Evolutionary conservation across 2,797 vertebrate genomes (phyloP), one percentile per base, ranked within the genome.

Genomic region (Sparidentex hasta): DNA sequence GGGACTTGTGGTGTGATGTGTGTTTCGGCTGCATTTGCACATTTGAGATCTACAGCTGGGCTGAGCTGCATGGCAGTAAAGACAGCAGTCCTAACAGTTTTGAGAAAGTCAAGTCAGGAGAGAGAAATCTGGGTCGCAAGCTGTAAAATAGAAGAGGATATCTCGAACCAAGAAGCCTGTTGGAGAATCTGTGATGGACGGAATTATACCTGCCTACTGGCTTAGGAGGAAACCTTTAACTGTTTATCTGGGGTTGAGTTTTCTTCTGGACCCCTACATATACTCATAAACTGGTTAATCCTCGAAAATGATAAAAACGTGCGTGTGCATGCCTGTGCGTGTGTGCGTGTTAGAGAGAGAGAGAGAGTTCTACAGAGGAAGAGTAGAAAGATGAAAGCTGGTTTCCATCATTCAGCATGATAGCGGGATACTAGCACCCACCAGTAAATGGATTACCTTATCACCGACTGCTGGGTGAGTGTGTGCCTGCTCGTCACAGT

Each of bases 391-490:
- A 87, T 87, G 59, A 90, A 83, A 86, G 78, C 46, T 74, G 56
- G 52, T 78, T 82, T 85, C 76, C 71, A 74, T 87, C 81, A 67
- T 64, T 78, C 76, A 74, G 73, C 59, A 58, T 65, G 71, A 82
- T 82, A 33, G 71, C 83, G 50, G 62, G 68, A 75, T 58, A 69
- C 71, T 25, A 67, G 57, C 48, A 58, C n/a, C 9, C 64, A 52
- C 66, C 58, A 73, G 80, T 87, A 79, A 87, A 80, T 83, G 82
- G 82, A 90, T 89, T 87, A 87, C 74, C 68, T 87, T 83, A 87
- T 85, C 89, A 74, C 61, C 76, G 23, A 77, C 47, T 72, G 48
- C 47, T 65, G 20, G 23, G 67, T 66, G 67, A 68, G 51, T 56
- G 25, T 58, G 29, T 47, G 61, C 68, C 51, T 57, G 55, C 47